A percentile compares a stretch with the other conserved stretches of the same genome.
phyloP scores from a whole-genome alignment of 2,797 vertebrate species.

The Chelmon rostratus region DNA sequence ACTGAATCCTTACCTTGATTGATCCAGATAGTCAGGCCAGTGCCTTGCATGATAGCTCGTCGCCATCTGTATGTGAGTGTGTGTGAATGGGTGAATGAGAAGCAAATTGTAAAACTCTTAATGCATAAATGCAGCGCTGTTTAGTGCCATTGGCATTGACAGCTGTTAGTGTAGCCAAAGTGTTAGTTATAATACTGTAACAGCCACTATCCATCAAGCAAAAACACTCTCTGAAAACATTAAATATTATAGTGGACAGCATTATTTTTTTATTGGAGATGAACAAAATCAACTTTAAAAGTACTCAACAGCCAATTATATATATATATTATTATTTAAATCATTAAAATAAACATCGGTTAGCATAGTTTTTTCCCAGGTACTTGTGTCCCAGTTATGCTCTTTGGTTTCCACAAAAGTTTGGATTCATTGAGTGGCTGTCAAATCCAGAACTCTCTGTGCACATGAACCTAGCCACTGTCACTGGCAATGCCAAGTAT shows the following conservation, averaged over 20 bases:
- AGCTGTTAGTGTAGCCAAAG: constrained; percentile 11
- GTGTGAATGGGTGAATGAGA: neutral
- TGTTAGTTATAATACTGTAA: constrained; percentile 8
- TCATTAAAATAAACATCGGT: neutral
- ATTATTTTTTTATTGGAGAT: neutral
- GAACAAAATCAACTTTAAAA: neutral
- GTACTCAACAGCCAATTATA: neutral
- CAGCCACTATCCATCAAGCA: neutral
- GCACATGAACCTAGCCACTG: neutral
- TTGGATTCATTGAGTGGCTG: neutral
- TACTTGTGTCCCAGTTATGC: neutral
- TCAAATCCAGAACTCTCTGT: constrained; percentile 11
- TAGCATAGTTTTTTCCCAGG: neutral
- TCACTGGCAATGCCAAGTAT: neutral
- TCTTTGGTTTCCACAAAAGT: neutral
- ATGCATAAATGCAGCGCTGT: neutral
- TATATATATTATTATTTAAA: no score
- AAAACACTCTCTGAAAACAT: constrained; percentile 2
- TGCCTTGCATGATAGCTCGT: neutral
- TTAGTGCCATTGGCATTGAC: constrained; percentile 10
- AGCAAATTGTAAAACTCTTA: neutral
- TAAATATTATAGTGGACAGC: neutral
- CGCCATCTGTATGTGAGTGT: neutral
- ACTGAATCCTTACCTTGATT: no score
- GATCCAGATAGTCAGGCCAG: neutral